Evolutionary conservation across 1,140 invertebrate species (phyloP).

Genomic region (Drosophila prosaltans): DNA sequence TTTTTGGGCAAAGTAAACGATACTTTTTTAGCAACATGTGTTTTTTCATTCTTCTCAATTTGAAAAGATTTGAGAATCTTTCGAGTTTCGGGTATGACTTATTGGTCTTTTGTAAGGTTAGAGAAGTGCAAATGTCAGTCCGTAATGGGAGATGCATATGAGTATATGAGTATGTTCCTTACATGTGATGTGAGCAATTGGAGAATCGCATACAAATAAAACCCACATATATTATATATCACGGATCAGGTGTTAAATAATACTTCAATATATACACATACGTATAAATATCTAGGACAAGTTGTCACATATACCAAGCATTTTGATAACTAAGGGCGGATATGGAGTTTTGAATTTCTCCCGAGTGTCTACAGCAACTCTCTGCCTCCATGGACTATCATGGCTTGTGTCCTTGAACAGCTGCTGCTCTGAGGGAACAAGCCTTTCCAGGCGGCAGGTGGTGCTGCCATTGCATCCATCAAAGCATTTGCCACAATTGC

Average conservation of each 20-base stretch:
- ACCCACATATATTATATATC: conserved; percentile 44
- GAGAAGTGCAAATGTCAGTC: conserved; percentile 70
- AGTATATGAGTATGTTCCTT: background rate
- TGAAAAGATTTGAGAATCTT: conserved; percentile 42
- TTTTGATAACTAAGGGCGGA: conserved; percentile 53
- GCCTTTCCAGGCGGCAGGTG: conserved; percentile 53
- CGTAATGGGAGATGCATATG: conserved; percentile 24
- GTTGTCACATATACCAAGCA: conserved; percentile 46
- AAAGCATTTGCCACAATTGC: conserved; percentile 41
- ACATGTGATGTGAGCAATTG: conserved; percentile 73
- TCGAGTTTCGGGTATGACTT: conserved; percentile 53
- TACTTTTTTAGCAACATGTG: conserved; percentile 71
- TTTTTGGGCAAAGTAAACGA: conserved; percentile 48
- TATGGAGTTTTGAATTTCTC: conserved; percentile 55
- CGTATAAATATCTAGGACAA: conserved; percentile 15
- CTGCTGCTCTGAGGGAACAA: conserved; percentile 27
- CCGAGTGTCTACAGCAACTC: background rate
- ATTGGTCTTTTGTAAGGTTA: conserved; percentile 65
- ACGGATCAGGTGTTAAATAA: conserved; percentile 69
- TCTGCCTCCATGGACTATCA: background rate
- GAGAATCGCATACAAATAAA: conserved; percentile 14
- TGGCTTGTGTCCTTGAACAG: conserved; percentile 50
- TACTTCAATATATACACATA: conserved; percentile 17
- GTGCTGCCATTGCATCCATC: conserved; percentile 48
- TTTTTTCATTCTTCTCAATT: conserved; percentile 23